A percentile compares a stretch with the other conserved stretches of the same genome.
phyloP scores from a whole-genome alignment of 2,797 vertebrate genomes.

The Triplophysa yarkandensis region DNA sequence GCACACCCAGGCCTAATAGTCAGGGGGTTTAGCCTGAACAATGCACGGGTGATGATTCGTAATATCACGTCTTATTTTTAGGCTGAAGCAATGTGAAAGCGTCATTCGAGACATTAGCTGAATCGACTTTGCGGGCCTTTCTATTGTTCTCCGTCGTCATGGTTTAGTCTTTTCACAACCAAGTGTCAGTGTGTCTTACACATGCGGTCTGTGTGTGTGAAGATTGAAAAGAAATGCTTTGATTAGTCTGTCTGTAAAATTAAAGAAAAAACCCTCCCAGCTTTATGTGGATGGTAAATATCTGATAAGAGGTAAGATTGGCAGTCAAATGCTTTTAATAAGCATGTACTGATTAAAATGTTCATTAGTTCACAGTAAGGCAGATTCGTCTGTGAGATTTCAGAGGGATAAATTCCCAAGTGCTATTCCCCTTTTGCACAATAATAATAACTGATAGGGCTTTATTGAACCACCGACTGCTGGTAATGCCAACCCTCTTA shows the following conservation, averaged over 20 bases:
- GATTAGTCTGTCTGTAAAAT: background rate
- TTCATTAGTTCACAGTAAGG: slow-evolving; percentile 20
- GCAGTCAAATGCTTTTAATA: slow-evolving; percentile 19
- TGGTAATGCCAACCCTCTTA: too few species aligned
- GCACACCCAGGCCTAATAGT: slow-evolving; percentile 18
- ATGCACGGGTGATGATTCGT: slow-evolving; percentile 33
- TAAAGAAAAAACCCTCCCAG: background rate
- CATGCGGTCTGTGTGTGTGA: slow-evolving; percentile 9
- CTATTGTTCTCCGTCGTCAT: slow-evolving; percentile 8
- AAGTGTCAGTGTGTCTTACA: background rate
- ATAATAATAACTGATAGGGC: slow-evolving; percentile 1
- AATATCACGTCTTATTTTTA: slow-evolving; percentile 42
- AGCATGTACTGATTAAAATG: slow-evolving; percentile 35
- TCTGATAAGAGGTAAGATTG: background rate
- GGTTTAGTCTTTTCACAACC: background rate
- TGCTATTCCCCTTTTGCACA: slow-evolving; percentile 12
- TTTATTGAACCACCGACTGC: background rate
- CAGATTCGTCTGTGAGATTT: slow-evolving; percentile 8
- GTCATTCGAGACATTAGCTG: slow-evolving; percentile 4
- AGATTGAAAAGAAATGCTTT: slow-evolving; percentile 8
- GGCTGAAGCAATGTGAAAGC: background rate
- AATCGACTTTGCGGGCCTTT: background rate
- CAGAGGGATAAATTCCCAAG: slow-evolving; percentile 10
- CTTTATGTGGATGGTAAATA: slow-evolving; percentile 2
- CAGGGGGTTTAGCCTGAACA: slow-evolving; percentile 29